Evolutionary conservation across 2,888 invertebrate species (phyloP), one percentile per base, ranked within the genome.

Genomic region (Orthosia incerta): DNA sequence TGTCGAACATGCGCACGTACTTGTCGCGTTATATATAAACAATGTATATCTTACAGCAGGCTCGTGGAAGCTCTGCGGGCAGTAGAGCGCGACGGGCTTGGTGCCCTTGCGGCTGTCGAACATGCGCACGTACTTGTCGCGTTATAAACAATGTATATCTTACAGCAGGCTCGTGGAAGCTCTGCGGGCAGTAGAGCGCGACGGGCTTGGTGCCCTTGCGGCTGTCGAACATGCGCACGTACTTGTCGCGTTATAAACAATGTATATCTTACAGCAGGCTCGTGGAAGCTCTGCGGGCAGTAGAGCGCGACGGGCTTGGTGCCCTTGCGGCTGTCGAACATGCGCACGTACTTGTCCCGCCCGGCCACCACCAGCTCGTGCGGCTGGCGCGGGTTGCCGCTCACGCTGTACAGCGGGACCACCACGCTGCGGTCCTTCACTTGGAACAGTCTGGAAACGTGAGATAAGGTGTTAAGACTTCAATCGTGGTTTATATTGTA

Each of bases 361-460:
- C 99, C 99, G 67, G 98, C 97, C 23, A 99, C 97, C 87, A 98
- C 97, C 92, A 99, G 98, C 94, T 99, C 98, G 69, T 97, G 96
- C 16, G 97, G 96, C 86, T 97, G 97, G 48, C 97, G 93, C 0
- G 99, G 99, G 96, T 99, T 98, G 11, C 98, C 97, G 87, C 98
- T 97, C 89, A 99, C 98, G 92, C 99, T 98, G 95, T 99, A 99
- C 77, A 99, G 95, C n/a, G 98, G 97, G 11, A 99, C 96, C 86
- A 97, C 97, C 66, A 94, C 90, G n/a, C 96, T 95, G 68, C 96
- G 96, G 71, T 97, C 96, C 80, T 95, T 97, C 12, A 97, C 97
- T 75, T 96, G 94, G 79, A 97, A 94, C 79, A 97, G 86, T 84
- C 97, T 97, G 90, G 23, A 92, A 74, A 18, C 11, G 39, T 16